Evolutionary conservation across 1,140 invertebrate species (phyloP).

Genomic region (Drosophila littoralis): DNA sequence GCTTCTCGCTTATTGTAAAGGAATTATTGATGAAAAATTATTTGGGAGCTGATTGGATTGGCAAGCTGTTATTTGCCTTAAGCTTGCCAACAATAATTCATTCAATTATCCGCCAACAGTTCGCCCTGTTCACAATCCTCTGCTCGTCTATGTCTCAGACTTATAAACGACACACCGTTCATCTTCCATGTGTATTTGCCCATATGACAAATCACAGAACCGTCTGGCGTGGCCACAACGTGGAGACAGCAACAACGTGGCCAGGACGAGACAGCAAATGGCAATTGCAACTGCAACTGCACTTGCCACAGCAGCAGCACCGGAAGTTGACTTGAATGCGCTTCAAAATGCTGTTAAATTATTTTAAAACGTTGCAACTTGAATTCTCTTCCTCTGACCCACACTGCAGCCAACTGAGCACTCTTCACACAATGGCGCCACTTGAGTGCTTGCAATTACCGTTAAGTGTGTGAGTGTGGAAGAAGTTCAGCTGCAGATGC

Average conservation of each 20-base stretch:
- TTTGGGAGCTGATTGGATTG: conserved; percentile 20
- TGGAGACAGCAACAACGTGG: conserved; percentile 29
- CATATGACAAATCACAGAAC: conserved; percentile 78
- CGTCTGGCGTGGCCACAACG: conserved; percentile 36
- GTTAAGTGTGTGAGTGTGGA: conserved; percentile 57
- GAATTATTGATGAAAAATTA: conserved; percentile 42
- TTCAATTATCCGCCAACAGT: conserved; percentile 43
- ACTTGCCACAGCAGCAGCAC: conserved; percentile 36
- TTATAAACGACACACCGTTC: conserved; percentile 57
- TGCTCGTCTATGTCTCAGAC: conserved; percentile 31
- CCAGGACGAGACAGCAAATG: conserved; percentile 49
- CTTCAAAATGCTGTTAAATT: conserved; percentile 81
- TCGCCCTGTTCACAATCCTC: conserved; percentile 15
- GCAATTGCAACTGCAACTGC: conserved; percentile 50
- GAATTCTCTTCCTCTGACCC: conserved; percentile 11
- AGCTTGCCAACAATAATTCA: conserved; percentile 37
- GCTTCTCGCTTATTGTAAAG: neutral
- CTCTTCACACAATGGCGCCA: conserved; percentile 64
- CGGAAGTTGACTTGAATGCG: conserved; percentile 78
- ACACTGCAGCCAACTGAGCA: neutral
- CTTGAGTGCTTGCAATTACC: conserved; percentile 79
- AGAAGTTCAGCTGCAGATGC: conserved; percentile 36
- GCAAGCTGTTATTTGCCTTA: conserved; percentile 58
- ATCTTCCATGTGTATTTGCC: conserved; percentile 70
- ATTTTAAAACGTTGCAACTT: conserved; percentile 74